A percentile compares a stretch with the other conserved stretches of the same genome.
These are phyloP conservation scores for Echinarachnius parma DNA, from an alignment of 53 echinoderm and acorn worm species.

Conservation along the genomic window DNA sequence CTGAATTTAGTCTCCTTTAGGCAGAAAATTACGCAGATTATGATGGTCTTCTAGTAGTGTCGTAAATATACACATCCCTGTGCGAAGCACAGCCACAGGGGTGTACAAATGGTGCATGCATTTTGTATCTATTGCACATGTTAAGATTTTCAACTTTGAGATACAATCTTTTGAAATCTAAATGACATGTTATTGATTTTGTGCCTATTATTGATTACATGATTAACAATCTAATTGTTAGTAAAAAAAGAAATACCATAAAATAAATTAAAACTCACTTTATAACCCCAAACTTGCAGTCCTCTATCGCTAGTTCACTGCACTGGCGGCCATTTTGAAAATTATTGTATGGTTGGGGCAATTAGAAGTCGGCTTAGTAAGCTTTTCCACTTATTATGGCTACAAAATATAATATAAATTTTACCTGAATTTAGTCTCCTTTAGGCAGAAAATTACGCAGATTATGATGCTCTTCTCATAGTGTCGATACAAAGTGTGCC, in stretches of 20 bases:
- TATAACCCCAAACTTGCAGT: too few species aligned
- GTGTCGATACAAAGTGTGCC: too few species aligned
- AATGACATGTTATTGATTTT: slow-evolving; percentile 5
- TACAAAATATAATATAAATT: too few species aligned
- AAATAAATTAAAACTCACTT: too few species aligned
- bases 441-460: too few species aligned
- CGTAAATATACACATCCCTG: slow-evolving; percentile 14
- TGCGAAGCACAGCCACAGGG: slow-evolving; percentile 5
- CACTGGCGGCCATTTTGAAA: too few species aligned
- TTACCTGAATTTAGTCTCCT: too few species aligned
- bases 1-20: slow-evolving; percentile 14
- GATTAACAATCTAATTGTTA: slow-evolving; percentile 6
- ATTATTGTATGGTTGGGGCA: too few species aligned
- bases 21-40: slow-evolving; percentile 14
- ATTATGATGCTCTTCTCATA: too few species aligned
- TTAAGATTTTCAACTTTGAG: slow-evolving; percentile 8
- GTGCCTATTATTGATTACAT: slow-evolving; percentile 13
- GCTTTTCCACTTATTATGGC: too few species aligned
- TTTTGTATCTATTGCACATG: slow-evolving; percentile 9
- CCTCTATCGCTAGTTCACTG: too few species aligned
- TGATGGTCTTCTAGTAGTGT: slow-evolving; percentile 11
- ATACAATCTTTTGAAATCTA: slow-evolving; percentile 13
- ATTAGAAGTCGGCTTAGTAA: too few species aligned
- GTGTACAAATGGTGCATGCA: neutral
- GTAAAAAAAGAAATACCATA: neutral